phyloP scores from a whole-genome alignment of 2,113 vertebrate species.

The Perca flavescens region DNA sequence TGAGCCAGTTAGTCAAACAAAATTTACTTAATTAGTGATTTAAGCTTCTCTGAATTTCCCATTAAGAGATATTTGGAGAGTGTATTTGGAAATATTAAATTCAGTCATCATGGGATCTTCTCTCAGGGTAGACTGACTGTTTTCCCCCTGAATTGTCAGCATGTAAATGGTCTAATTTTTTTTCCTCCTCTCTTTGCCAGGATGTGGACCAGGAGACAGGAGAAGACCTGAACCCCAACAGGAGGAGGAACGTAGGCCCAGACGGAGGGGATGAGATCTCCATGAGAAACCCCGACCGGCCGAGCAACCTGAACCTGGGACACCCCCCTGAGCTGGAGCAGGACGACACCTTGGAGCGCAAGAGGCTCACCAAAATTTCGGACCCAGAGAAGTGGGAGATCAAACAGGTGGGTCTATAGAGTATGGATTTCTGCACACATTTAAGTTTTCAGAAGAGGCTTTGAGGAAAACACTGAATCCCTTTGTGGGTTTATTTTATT shows the following conservation, averaged over 20 bases:
- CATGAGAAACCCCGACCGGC: constrained; percentile 96
- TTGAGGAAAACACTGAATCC: background rate
- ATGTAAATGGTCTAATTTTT: background rate
- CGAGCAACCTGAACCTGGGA: constrained; percentile 93
- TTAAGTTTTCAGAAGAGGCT: background rate
- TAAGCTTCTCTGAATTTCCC: background rate
- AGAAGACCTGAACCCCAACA: constrained; percentile 96
- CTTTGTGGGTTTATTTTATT: background rate
- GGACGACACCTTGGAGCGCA: constrained; percentile 94
- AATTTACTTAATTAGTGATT: background rate
- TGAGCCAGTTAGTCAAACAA: background rate
- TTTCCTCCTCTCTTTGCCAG: constrained; percentile 71
- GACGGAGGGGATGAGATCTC: constrained; percentile 90
- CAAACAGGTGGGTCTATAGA: constrained; percentile 88
- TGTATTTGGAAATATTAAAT: background rate
- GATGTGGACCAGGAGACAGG: constrained; percentile 98
- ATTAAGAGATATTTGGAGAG: background rate
- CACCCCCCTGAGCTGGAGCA: constrained; percentile 92
- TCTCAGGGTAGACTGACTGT: background rate
- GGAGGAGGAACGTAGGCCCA: constrained; percentile 90
- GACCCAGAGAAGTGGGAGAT: constrained; percentile 99
- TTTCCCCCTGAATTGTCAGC: background rate
- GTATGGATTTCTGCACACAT: background rate
- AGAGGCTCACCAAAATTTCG: constrained; percentile 97
- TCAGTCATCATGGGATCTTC: background rate